Conservation (phyloP, 1,140 invertebrate species). For the Frieseomelitta varia region DNA sequence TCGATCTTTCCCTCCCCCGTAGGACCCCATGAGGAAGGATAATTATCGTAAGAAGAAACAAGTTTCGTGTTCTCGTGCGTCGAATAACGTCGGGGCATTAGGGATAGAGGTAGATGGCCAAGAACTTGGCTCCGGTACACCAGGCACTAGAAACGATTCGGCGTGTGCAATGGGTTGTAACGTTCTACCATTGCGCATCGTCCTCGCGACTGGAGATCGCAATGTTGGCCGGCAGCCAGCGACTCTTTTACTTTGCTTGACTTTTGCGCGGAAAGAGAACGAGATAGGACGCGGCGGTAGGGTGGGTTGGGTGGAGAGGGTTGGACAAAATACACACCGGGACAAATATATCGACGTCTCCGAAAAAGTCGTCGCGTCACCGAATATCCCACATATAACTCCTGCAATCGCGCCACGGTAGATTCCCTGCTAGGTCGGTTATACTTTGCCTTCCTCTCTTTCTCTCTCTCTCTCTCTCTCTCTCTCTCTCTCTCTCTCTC, state of each 20-base stretch:
- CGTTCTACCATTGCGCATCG: constrained; percentile 67
- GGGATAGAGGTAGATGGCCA: constrained; percentile 62
- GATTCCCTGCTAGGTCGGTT: constrained; percentile 48
- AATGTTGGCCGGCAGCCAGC: constrained; percentile 75
- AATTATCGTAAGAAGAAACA: constrained; percentile 64
- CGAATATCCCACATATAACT: constrained; percentile 73
- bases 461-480: no score
- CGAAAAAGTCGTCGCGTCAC: constrained; percentile 77
- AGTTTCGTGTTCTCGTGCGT: constrained; percentile 38
- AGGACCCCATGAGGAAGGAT: constrained; percentile 26
- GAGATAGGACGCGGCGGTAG: constrained; percentile 40
- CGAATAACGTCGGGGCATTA: constrained; percentile 70
- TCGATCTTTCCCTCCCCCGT: neutral
- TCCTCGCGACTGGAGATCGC: constrained; percentile 67
- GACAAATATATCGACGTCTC: constrained; percentile 75
- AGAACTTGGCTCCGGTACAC: constrained; percentile 51
- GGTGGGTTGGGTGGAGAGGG: constrained; percentile 22
- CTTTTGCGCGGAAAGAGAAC: constrained; percentile 65
- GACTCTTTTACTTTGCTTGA: constrained; percentile 74
- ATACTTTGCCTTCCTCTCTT: neutral
- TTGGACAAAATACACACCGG: constrained; percentile 68
- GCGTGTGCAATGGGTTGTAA: constrained; percentile 80
- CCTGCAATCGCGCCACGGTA: constrained; percentile 53
- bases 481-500: no score
- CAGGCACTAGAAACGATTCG: constrained; percentile 74